phyloP scores from a whole-genome alignment of 2,888 invertebrate species.

The Pseudeuparius sepicola region DNA sequence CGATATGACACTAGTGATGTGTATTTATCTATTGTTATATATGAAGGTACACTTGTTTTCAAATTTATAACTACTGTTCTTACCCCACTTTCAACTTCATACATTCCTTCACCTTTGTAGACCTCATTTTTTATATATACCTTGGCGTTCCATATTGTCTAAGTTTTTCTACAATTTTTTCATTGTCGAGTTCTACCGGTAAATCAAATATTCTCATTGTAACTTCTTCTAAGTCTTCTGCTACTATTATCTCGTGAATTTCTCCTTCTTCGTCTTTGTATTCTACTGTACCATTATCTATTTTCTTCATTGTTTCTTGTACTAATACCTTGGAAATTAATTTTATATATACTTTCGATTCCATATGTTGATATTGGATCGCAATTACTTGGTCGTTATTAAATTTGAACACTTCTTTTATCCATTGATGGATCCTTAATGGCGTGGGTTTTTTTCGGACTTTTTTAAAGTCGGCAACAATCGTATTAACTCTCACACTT shows the following conservation, averaged over 20 bases:
- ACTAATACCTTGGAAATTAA: constrained; percentile 2
- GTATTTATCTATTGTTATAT: neutral
- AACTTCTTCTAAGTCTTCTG: neutral
- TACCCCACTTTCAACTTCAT: constrained; percentile 2
- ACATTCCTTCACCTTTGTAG: neutral
- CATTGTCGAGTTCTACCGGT: neutral
- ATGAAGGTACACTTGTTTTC: neutral
- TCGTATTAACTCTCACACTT: no score
- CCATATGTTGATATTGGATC: neutral
- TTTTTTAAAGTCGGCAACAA: no score
- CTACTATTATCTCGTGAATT: neutral
- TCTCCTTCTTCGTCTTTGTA: constrained; percentile 1
- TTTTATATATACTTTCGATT: neutral
- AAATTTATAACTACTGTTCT: neutral
- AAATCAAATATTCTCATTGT: neutral
- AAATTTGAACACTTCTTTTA: constrained; percentile 2
- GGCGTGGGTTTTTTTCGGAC: neutral
- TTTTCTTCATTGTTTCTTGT: neutral
- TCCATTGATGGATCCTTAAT: constrained; percentile 2
- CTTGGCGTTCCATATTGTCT: no score
- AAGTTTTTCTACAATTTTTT: neutral
- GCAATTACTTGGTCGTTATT: constrained; percentile 1
- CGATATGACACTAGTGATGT: neutral
- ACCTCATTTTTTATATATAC: neutral
- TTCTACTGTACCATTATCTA: neutral